Base-by-base conservation (phyloP, 2,888 invertebrate species). In the Girardia tigrina region DNA sequence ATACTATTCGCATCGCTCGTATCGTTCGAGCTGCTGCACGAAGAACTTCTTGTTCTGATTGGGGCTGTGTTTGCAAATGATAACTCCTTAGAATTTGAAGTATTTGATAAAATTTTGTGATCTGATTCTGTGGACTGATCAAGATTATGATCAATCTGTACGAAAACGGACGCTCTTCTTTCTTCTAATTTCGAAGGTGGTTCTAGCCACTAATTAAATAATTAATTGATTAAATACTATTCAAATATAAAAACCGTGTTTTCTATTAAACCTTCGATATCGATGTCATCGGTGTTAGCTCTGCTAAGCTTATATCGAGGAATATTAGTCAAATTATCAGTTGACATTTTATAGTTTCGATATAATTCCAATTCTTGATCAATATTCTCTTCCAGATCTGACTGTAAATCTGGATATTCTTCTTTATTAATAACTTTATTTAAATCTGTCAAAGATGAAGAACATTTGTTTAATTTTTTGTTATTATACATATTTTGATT, bases 131-230 rank as follows among this genome's bases (percentile, higher is more conserved):
- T n/a, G 4, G 56, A n/a, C 23, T 12, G 56, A 56, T 56, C 23
- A 8, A 20, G 56, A 4, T 56, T 23, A 16, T 56, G n/a, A 56
- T 56, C 56, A 4, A 56, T 56, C 23, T 56, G 56, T 16, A n/a
- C 56, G 23, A 56, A 56, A 6, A 56, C 56, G 6, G 56, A 56
- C 23, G 56, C 56, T 56, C 56, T 4, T 6, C 56, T n/a, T 56
- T 56, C 56, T 56, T 56, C 56, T 20, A 56, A 56, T 16, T 56
- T 56, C 4, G 56, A 56, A 6, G 56, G 56, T 12, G 56, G 56
- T 56, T 56, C 56, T n/a, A 56, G n/a, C 56, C 56, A 56, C 56
- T 56, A 56, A 16, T 36, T 36, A 36, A 36, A 36, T 36, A 36
- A 36, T 36, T 36, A 36, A n/a, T 36, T 12, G 16, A 36, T 16